phyloP scores from a whole-genome alignment of 2,113 vertebrate genomes.

The Cochlearius cochlearius region DNA sequence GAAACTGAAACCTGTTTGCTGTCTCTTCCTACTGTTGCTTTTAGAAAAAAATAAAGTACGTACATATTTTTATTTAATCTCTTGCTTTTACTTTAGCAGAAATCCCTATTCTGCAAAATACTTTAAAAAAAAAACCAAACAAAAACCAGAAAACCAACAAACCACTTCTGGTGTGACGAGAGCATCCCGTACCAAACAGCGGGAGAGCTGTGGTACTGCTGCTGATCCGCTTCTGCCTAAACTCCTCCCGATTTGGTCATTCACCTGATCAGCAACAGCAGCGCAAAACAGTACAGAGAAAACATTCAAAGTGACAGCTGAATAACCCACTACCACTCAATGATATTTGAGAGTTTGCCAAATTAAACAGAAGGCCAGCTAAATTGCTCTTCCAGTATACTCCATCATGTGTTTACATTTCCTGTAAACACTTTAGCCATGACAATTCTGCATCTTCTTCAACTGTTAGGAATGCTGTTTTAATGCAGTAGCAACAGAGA shows the following conservation, averaged over 20 bases:
- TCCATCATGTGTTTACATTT: background rate
- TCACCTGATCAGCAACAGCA: background rate
- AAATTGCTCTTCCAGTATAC: background rate
- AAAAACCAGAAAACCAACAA: too few species aligned
- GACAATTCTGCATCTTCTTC: background rate
- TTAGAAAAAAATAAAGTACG: background rate
- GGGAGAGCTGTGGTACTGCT: background rate
- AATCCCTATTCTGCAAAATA: background rate
- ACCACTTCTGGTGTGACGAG: background rate
- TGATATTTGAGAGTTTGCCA: background rate
- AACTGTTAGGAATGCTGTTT: background rate
- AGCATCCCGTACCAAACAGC: fast-evolving
- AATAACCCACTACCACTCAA: background rate
- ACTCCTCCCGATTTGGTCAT: background rate
- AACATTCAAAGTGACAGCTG: background rate
- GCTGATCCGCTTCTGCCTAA: background rate
- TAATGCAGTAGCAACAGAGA: background rate
- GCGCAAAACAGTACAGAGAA: background rate
- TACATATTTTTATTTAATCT: background rate
- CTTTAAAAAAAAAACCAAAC: background rate
- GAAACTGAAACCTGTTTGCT: background rate
- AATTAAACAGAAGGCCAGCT: background rate
- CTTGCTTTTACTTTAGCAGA: background rate
- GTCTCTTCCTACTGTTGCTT: background rate
- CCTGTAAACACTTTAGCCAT: background rate